These are phyloP conservation scores for Cerastoderma edule DNA, from an alignment of 2,888 invertebrate genomes.

Conservation along the genomic window DNA sequence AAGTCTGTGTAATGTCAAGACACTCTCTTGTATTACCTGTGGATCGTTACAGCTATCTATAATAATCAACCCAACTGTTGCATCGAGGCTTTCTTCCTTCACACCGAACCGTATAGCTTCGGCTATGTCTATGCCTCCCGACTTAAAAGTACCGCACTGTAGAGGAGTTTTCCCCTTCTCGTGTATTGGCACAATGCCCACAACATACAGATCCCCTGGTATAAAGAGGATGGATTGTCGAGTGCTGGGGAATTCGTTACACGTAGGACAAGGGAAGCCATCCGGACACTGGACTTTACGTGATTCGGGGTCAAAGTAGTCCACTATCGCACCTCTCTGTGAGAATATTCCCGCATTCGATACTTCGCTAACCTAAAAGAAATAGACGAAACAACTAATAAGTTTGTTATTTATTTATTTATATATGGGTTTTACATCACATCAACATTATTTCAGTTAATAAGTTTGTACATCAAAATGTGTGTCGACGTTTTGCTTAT, in stretches of 20 bases:
- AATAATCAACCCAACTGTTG: conserved; percentile 56
- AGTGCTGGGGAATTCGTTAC: conserved; percentile 21
- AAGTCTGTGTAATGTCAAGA: conserved; percentile 55
- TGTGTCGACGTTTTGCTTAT: too few species aligned
- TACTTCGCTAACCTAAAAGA: too few species aligned
- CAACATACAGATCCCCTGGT: conserved; percentile 62
- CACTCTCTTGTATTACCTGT: conserved; percentile 51
- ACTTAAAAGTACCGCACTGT: conserved; percentile 55
- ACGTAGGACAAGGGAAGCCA: conserved; percentile 31
- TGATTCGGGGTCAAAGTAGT: conserved; percentile 26
- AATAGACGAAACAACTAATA: too few species aligned
- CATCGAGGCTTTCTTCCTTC: conserved; percentile 42
- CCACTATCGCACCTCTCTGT: not conserved
- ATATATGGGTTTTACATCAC: too few species aligned
- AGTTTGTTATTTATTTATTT: too few species aligned
- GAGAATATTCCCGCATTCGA: too few species aligned
- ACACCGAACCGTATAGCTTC: conserved; percentile 60
- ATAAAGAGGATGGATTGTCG: conserved; percentile 33
- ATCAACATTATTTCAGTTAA: too few species aligned
- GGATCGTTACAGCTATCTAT: conserved; percentile 68
- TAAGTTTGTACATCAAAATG: too few species aligned
- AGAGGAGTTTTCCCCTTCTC: conserved; percentile 47
- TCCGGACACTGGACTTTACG: conserved; percentile 55
- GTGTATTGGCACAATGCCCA: conserved; percentile 60
- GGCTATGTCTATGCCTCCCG: conserved; percentile 53